Evolutionary conservation across 2,113 vertebrate genomes (phyloP), one percentile per base, ranked within the genome.

Genomic region (Cairina moschata): DNA sequence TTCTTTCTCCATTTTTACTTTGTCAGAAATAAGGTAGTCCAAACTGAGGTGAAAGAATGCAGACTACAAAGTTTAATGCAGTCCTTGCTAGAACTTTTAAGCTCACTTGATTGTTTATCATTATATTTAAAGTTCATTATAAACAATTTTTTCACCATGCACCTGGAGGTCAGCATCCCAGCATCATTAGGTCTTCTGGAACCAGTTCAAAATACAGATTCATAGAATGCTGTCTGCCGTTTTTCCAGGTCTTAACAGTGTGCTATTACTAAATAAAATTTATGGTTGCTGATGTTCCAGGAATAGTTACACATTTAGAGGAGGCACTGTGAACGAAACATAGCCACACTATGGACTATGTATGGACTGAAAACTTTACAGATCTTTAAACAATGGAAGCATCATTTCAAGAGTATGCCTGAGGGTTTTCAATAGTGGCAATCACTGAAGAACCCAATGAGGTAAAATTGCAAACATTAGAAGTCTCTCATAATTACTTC

Each of bases 1-100:
- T 4, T 46, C 6, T 76, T 86, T 36, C 26, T 62, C 8, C 6
- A 6, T 40, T 42, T 59, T 14, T 5, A 2, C 18, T 52, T 25
- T 59, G 25, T 66, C 50, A 86, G 13, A 59, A 46, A 69, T 46
- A 32, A 0, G 1, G 17, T 23, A 86, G 38, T 17, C 22, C 15
- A 72, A 90, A 40, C 31, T 22, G 3, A 0, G 1, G 31, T 23
- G 23, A 62, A 0, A 73, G 17, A 74, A 81, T 21, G n/a, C 31
- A 75, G 56, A 72, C 11, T 21, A 38, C 3, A 38, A 3, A 9
- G n/a, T 36, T 80, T 44, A 28, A 38, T 13, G 55, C 28, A 50
- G 26, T 36, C 52, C 44, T 58, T 88, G 2, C 34, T n/a, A 81
- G 17, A 94, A 48, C 22, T 34, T 84, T 52, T n/a, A 60, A 56